A percentile compares a stretch with the other conserved stretches of the same genome.
phyloP scores from a whole-genome alignment of 30 jellyfish, hydroid and myxozoan species.

The Morbakka virulenta region DNA sequence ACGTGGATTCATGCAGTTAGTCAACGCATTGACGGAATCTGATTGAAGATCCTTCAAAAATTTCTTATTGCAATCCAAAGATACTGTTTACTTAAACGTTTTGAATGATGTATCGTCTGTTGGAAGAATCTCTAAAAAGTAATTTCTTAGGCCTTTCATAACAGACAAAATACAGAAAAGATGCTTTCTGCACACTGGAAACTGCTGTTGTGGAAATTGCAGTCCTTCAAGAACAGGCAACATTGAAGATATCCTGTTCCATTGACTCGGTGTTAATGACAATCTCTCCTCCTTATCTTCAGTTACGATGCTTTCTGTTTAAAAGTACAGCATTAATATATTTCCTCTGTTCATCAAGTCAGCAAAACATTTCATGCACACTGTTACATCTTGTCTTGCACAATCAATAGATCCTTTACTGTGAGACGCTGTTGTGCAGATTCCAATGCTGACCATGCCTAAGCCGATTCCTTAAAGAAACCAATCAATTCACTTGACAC shows the following conservation, averaged over 20 bases:
- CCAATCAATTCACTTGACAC: constrained; percentile 7
- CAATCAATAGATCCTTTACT: constrained; percentile 27
- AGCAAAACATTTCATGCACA: constrained; percentile 33
- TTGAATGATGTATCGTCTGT: constrained; percentile 7
- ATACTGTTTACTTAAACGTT: constrained; percentile 3
- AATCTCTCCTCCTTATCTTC: constrained; percentile 15
- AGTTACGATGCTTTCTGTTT: background rate
- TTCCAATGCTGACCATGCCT: constrained; percentile 40
- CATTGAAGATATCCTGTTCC: constrained; percentile 19
- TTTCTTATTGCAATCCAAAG: background rate
- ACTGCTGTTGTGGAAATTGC: constrained; percentile 33
- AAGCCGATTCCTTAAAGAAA: constrained; percentile 8
- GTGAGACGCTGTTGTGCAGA: background rate
- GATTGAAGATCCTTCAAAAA: background rate
- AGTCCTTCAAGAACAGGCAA: constrained; percentile 41
- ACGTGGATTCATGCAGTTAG: constrained; percentile 16
- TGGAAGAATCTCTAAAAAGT: background rate
- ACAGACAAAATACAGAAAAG: constrained; percentile 31
- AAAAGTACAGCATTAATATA: constrained; percentile 21
- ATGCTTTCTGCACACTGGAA: constrained; percentile 35
- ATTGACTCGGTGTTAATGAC: constrained; percentile 4
- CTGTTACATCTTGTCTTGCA: constrained; percentile 58
- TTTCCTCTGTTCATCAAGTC: constrained; percentile 36
- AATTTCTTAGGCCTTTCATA: constrained; percentile 22
- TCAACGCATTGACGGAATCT: constrained; percentile 14